Percentiles rank a stretch among this genome's conserved stretches.
Evolutionary conservation across 2,888 invertebrate species (phyloP).

Genomic region (Rhodophaea formosa): DNA sequence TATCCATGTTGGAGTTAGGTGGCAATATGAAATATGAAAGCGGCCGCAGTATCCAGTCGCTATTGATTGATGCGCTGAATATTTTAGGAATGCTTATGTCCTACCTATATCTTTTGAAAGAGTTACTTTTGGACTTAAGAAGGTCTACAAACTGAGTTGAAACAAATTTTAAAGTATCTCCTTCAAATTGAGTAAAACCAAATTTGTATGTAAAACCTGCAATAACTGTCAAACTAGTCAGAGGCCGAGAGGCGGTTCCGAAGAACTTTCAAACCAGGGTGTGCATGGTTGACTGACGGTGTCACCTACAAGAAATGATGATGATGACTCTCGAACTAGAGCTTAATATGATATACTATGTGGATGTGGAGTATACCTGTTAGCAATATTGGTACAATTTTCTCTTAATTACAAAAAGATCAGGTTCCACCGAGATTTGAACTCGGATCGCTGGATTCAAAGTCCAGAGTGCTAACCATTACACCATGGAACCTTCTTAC

Average conservation of each 20-base stretch:
- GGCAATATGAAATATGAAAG: conserved; percentile 65
- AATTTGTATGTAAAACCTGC: too few relatives aligned
- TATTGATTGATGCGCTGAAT: conserved; percentile 57
- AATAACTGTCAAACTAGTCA: too few relatives aligned
- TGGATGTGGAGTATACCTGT: too few relatives aligned
- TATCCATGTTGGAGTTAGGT: conserved; percentile 39
- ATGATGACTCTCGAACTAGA: too few relatives aligned
- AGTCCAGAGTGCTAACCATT: conserved; percentile 91
- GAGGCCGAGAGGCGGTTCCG: too few relatives aligned
- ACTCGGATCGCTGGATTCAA: conserved; percentile 91
- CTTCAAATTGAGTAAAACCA: too few relatives aligned
- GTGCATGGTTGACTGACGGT: too few relatives aligned
- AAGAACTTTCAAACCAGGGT: too few relatives aligned
- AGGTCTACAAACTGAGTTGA: too few relatives aligned
- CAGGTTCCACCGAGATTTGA: conserved; percentile 90
- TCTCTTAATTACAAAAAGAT: conserved; percentile 4
- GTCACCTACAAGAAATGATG: too few relatives aligned
- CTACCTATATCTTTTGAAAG: background rate
- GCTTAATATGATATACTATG: too few relatives aligned
- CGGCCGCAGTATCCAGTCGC: conserved; percentile 38
- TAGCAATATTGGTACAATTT: background rate
- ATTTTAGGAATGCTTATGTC: conserved; percentile 19
- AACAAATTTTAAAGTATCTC: too few relatives aligned
- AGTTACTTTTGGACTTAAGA: background rate
- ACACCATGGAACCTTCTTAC: conserved; percentile 74